Evolutionary conservation across 2,888 invertebrate species (phyloP).

Genomic region (Pyrrhosoma nymphula): DNA sequence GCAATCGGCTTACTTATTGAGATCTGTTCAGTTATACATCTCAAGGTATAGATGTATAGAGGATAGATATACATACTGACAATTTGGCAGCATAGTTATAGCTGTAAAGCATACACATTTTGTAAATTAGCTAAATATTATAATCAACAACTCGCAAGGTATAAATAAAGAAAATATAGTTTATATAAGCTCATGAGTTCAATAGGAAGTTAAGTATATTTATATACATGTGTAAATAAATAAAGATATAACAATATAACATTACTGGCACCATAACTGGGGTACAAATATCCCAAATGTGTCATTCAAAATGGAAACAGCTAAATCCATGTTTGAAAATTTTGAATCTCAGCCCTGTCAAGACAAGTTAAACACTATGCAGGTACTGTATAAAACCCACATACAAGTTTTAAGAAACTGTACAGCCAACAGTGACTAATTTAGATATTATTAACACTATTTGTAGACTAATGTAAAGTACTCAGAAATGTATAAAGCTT

Average conservation of each 20-base stretch:
- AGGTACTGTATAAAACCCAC: constrained; percentile 54
- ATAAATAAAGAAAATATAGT: constrained; percentile 67
- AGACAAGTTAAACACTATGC: constrained; percentile 47
- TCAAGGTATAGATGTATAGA: neutral
- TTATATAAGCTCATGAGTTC: constrained; percentile 63
- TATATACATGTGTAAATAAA: constrained; percentile 62
- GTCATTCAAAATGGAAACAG: constrained; percentile 50
- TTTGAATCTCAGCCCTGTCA: constrained; percentile 25
- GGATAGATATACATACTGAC: constrained; percentile 31
- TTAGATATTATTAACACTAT: constrained; percentile 57
- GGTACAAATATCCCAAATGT: constrained; percentile 12
- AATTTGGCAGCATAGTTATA: constrained; percentile 52
- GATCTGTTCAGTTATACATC: constrained; percentile 58
- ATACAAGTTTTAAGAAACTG: constrained; percentile 50
- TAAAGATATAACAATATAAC: constrained; percentile 66
- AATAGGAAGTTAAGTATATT: constrained; percentile 58
- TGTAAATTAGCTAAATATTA: constrained; percentile 58
- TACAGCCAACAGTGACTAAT: constrained; percentile 57
- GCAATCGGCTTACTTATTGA: constrained; percentile 38
- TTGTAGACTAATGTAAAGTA: constrained; percentile 55
- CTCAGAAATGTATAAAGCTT: constrained; percentile 44
- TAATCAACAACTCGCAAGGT: constrained; percentile 58
- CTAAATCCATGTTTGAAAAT: constrained; percentile 42
- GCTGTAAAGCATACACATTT: constrained; percentile 41
- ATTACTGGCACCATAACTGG: constrained; percentile 61